These are phyloP conservation scores for Thunnus thynnus DNA, from an alignment of 2,113 vertebrate species.

Conservation along the genomic window DNA sequence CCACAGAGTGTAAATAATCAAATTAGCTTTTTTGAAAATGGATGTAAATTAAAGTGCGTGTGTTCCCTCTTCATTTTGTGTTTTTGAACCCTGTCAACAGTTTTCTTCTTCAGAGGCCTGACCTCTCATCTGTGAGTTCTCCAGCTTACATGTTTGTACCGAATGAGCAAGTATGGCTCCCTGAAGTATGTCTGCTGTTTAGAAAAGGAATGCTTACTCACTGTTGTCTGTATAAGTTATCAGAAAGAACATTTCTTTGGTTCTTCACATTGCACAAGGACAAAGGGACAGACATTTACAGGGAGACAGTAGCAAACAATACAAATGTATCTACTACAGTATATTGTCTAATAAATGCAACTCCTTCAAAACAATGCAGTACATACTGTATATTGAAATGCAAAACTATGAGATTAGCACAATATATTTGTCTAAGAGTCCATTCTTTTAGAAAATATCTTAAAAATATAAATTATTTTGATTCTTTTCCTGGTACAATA, in stretches of 20 bases:
- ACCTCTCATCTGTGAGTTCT: slow-evolving; percentile 24
- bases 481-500: slow-evolving; percentile 67
- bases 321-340: slow-evolving; percentile 56
- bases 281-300: slow-evolving; percentile 60
- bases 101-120: slow-evolving; percentile 15
- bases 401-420: slow-evolving; percentile 74
- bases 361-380: slow-evolving; percentile 67
- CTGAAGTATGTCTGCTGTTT: slow-evolving; percentile 55
- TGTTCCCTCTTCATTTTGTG: slow-evolving; percentile 3
- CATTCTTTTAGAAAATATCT: slow-evolving; percentile 82
- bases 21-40: slow-evolving; percentile 25
- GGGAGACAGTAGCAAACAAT: slow-evolving; percentile 72
- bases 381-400: slow-evolving; percentile 58
- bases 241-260: slow-evolving; percentile 80
- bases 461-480: slow-evolving; percentile 85
- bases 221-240: slow-evolving; percentile 34
- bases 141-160: slow-evolving; percentile 34
- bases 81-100: slow-evolving; percentile 12
- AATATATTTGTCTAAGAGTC: slow-evolving; percentile 72
- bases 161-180: slow-evolving; percentile 54
- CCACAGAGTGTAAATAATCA: slow-evolving; percentile 52
- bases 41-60: slow-evolving; percentile 55
- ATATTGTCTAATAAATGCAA: slow-evolving; percentile 68
- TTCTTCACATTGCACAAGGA: slow-evolving; percentile 78
- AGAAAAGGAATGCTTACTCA: slow-evolving; percentile 37